A percentile compares a stretch with the other conserved stretches of the same genome.
Conservation (phyloP, 2,113 vertebrate species). For the Ictalurus furcatus region DNA sequence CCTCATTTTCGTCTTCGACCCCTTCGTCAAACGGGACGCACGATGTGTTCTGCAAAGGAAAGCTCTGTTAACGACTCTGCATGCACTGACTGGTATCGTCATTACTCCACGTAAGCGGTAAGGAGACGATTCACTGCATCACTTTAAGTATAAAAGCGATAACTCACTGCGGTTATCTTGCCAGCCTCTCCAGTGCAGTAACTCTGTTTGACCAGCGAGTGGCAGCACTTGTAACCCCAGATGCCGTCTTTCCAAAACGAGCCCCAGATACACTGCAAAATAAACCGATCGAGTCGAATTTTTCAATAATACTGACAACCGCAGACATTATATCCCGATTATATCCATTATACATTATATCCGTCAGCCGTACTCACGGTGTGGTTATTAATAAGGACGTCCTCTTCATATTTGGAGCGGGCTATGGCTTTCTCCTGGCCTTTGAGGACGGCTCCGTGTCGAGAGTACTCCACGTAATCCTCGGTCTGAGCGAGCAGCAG, state of each 20-base stretch:
- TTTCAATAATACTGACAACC: not conserved
- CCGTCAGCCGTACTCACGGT: constrained; percentile 71
- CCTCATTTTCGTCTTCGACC: constrained; percentile 63
- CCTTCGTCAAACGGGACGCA: constrained; percentile 76
- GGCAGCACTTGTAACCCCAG: constrained; percentile 97
- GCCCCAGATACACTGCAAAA: constrained; percentile 90
- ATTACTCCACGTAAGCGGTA: not conserved
- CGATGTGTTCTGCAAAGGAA: constrained; percentile 46
- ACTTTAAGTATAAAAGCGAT: not conserved
- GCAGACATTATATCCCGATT: too few species aligned
- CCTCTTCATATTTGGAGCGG: constrained; percentile 95
- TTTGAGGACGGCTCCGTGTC: constrained; percentile 93
- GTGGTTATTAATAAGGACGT: constrained; percentile 92
- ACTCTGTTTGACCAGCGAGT: constrained; percentile 94
- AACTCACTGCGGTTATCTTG: constrained; percentile 79
- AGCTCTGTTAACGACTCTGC: not conserved
- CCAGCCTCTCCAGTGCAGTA: constrained; percentile 94
- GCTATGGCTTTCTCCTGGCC: constrained; percentile 94
- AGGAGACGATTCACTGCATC: not conserved
- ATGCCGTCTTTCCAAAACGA: constrained; percentile 93
- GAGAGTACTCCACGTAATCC: constrained; percentile 96
- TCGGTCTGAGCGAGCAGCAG: constrained; percentile 94
- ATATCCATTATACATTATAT: too few species aligned
- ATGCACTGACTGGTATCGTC: not conserved
- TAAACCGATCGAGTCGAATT: not conserved